Percentiles rank a stretch among this genome's conserved stretches.
Evolutionary conservation across 2,888 invertebrate species (phyloP).

Genomic region (Polymixis lichenea): DNA sequence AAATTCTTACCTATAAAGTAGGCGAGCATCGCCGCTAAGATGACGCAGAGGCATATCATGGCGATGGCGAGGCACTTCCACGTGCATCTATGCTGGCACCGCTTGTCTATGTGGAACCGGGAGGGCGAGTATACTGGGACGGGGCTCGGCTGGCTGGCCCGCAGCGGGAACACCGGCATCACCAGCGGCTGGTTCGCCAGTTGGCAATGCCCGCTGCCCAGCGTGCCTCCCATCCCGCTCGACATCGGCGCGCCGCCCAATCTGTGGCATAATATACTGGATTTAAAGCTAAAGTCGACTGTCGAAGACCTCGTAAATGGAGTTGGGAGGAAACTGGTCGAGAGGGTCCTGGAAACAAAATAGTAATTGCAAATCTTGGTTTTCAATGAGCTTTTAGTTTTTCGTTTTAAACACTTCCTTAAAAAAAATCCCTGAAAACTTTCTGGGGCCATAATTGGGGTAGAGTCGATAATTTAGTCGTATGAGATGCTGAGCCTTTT

Average conservation of each 20-base stretch:
- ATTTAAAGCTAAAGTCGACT: constrained; percentile 64
- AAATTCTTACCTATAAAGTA: constrained; percentile 96
- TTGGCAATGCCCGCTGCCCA: constrained; percentile 92
- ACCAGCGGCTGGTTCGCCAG: constrained; percentile 94
- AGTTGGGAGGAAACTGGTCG: background rate
- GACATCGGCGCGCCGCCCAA: constrained; percentile 90
- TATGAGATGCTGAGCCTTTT: constrained; percentile 17
- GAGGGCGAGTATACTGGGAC: constrained; percentile 95
- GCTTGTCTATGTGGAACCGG: constrained; percentile 98
- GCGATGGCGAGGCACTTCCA: constrained; percentile 99
- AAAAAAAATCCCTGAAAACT: background rate
- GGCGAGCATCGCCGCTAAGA: constrained; percentile 97
- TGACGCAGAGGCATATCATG: constrained; percentile 97
- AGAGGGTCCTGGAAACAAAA: constrained; percentile 1
- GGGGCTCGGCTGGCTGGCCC: constrained; percentile 96
- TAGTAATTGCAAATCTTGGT: background rate
- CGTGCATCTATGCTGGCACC: constrained; percentile 97
- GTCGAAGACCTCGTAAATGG: constrained; percentile 60
- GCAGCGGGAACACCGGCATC: constrained; percentile 96
- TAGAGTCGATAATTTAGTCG: constrained; percentile 5
- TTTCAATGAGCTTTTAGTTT: constrained; percentile 18
- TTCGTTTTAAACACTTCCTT: no score
- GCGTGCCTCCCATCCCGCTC: constrained; percentile 91
- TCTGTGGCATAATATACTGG: constrained; percentile 77
- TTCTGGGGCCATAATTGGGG: background rate